phyloP scores from a whole-genome alignment of 2,797 vertebrate species.

The Sardinella longiceps region DNA sequence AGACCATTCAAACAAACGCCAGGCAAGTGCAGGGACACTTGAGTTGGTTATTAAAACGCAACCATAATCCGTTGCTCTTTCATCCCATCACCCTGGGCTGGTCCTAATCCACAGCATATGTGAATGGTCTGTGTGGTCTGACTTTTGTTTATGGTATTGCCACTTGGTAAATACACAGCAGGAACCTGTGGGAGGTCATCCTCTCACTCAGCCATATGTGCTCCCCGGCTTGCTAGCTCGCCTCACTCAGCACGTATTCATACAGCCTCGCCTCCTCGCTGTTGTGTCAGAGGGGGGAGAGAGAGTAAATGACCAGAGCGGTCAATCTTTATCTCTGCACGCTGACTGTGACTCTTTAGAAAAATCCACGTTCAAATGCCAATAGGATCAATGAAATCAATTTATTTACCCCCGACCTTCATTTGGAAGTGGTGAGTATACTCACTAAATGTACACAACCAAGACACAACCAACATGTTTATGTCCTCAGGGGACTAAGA shows the following conservation, averaged over 20 bases:
- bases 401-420: not conserved
- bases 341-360: not conserved
- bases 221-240: no score
- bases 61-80: not conserved
- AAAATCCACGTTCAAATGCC: not conserved
- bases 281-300: not conserved
- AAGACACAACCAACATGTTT: no score
- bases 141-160: not conserved
- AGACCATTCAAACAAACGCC: not conserved
- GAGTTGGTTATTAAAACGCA: not conserved
- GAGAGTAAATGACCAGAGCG: not conserved
- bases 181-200: not conserved
- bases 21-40: not conserved
- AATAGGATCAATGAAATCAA: not conserved
- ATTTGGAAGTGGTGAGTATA: not conserved
- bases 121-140: not conserved
- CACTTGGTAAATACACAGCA: not conserved
- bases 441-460: not conserved
- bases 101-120: not conserved
- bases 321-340: not conserved
- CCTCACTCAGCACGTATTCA: not conserved
- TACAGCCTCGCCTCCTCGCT: not conserved
- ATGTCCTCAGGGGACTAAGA: not conserved
- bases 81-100: not conserved
- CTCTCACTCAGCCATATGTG: not conserved